Evolutionary conservation across 2,797 vertebrate genomes (phyloP).

Genomic region (Platyrinchus mystaceus): DNA sequence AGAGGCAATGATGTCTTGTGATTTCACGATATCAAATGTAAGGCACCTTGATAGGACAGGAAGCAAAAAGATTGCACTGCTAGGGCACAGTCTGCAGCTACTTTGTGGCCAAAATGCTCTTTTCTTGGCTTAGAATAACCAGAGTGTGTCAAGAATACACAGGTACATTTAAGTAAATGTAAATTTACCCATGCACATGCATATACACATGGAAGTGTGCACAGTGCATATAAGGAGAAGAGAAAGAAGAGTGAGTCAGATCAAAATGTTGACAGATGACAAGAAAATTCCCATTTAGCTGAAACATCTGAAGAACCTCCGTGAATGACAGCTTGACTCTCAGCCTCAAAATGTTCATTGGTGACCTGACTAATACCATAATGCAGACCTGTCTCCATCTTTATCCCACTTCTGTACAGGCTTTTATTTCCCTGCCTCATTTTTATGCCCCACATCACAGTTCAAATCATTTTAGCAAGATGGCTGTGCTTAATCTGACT

Average conservation of each 20-base stretch:
- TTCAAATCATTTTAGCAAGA: conserved; percentile 42
- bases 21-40: conserved; percentile 12
- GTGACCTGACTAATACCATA: conserved; percentile 42
- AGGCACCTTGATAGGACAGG: neutral
- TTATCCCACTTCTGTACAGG: neutral
- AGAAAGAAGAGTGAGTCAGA: neutral
- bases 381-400: conserved; percentile 2
- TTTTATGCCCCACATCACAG: conserved; percentile 28
- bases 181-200: neutral
- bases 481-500: conserved; percentile 40
- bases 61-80: neutral
- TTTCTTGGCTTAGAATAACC: neutral
- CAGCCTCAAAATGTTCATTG: conserved; percentile 2
- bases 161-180: neutral
- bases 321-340: neutral
- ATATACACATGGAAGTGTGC: neutral
- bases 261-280: neutral
- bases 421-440: conserved; percentile 53
- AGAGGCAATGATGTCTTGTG: neutral
- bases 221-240: neutral
- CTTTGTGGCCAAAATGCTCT: neutral
- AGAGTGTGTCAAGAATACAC: neutral
- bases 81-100: neutral
- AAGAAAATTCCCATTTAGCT: conserved; percentile 29
- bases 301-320: neutral